Conservation (phyloP, 2,888 invertebrate genomes). For the Metallyticus violacea region DNA sequence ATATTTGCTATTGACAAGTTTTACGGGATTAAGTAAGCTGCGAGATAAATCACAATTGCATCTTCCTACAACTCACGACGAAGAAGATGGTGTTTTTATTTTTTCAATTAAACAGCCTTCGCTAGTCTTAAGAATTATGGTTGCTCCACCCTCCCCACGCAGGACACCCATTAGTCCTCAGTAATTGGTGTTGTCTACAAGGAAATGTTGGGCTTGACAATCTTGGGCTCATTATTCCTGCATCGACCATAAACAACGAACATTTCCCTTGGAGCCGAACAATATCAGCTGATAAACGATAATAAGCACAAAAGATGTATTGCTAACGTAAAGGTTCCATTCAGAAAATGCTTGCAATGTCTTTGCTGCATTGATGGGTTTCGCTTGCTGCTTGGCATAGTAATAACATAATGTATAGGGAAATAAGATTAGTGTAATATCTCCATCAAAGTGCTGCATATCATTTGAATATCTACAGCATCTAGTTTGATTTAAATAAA, state of each 20-base stretch:
- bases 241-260: background rate
- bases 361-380: too few species aligned
- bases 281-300: background rate
- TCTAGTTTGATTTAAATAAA: too few species aligned
- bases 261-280: background rate
- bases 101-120: conserved; percentile 4
- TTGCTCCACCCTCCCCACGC: background rate
- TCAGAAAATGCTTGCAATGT: background rate
- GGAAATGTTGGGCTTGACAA: background rate
- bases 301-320: too few species aligned
- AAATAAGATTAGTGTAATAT: too few species aligned
- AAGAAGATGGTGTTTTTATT: background rate
- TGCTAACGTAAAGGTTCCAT: background rate
- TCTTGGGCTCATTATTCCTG: background rate
- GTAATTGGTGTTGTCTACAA: background rate
- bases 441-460: too few species aligned
- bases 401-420: too few species aligned
- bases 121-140: background rate
- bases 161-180: background rate
- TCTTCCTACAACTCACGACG: background rate
- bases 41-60: background rate
- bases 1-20: background rate
- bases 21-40: background rate
- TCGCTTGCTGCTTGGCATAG: too few species aligned
- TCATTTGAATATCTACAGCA: too few species aligned